These are phyloP conservation scores for Troides aeacus DNA, from an alignment of 2,888 invertebrate species.

Conservation along the genomic window DNA sequence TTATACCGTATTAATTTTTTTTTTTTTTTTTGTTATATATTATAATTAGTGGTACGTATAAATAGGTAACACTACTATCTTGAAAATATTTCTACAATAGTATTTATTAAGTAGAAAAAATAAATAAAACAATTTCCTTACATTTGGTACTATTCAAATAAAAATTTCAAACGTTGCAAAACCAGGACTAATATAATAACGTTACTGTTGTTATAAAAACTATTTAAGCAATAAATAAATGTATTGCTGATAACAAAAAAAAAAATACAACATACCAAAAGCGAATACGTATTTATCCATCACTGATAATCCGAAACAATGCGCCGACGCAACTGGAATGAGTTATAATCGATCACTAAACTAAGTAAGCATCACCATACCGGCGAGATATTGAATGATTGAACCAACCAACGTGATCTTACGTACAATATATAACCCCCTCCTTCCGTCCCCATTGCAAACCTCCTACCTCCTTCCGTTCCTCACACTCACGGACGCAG, in stretches of 20 bases:
- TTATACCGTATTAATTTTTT: too few species aligned
- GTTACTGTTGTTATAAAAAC: too few species aligned
- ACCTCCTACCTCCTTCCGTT: slow-evolving; percentile 14
- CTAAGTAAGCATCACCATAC: slow-evolving; percentile 7
- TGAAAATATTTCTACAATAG: too few species aligned
- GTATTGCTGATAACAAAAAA: background rate
- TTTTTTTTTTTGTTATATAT: too few species aligned
- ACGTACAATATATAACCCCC: slow-evolving; percentile 23
- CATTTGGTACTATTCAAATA: too few species aligned
- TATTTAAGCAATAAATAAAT: too few species aligned
- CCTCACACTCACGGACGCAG: slow-evolving; percentile 8
- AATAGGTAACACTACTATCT: too few species aligned
- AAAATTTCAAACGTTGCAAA: too few species aligned
- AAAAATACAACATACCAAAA: slow-evolving; percentile 14
- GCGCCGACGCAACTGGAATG: slow-evolving; percentile 8
- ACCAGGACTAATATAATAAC: too few species aligned
- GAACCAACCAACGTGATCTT: slow-evolving; percentile 10
- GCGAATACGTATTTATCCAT: slow-evolving; percentile 12
- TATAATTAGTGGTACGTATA: too few species aligned
- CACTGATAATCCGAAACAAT: background rate
- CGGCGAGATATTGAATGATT: slow-evolving; percentile 10
- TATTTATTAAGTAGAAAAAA: too few species aligned
- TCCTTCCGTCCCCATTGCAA: slow-evolving; percentile 14
- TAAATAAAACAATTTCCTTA: too few species aligned
- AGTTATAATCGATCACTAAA: slow-evolving; percentile 14